Evolutionary conservation across 2,113 vertebrate genomes (phyloP).

Genomic region (Psephotus haematonotus): DNA sequence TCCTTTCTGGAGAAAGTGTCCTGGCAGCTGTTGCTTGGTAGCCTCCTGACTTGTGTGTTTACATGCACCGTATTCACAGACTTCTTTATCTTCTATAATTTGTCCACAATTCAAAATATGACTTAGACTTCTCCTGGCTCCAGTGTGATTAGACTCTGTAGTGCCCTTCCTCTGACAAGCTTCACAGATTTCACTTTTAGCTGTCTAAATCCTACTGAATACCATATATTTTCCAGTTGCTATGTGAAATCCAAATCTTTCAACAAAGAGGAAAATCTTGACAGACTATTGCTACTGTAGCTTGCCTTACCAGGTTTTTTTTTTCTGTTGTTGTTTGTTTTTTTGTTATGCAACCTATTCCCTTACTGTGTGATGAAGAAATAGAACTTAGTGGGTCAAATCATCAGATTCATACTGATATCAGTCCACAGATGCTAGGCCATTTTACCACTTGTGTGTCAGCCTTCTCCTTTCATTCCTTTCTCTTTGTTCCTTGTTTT

Average conservation of each 20-base stretch:
- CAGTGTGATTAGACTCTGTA: not conserved
- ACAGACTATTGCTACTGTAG: not conserved
- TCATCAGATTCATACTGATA: not conserved
- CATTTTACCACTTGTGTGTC: rapidly evolving
- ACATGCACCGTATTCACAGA: not conserved
- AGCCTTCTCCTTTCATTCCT: not conserved
- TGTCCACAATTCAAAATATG: not conserved
- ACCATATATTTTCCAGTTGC: not conserved
- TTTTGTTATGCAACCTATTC: not conserved
- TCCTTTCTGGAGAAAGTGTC: not conserved
- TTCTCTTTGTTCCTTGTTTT: not conserved
- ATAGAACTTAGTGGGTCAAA: not conserved
- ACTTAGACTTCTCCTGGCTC: not conserved
- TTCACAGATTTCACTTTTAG: not conserved
- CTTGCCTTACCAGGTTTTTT: not conserved
- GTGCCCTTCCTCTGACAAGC: not conserved
- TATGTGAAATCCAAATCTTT: not conserved
- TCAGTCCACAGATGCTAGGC: not conserved
- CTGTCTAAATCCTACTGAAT: not conserved
- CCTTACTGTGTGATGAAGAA: not conserved
- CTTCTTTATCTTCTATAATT: not conserved
- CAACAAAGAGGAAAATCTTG: not conserved
- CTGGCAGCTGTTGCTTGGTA: not conserved
- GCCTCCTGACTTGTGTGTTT: not conserved
- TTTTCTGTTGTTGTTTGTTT: not conserved